A percentile compares a stretch with the other conserved stretches of the same genome.
These are phyloP conservation scores for Drosophila stalkeri DNA, from an alignment of 2,888 invertebrate genomes.

Conservation along the genomic window DNA sequence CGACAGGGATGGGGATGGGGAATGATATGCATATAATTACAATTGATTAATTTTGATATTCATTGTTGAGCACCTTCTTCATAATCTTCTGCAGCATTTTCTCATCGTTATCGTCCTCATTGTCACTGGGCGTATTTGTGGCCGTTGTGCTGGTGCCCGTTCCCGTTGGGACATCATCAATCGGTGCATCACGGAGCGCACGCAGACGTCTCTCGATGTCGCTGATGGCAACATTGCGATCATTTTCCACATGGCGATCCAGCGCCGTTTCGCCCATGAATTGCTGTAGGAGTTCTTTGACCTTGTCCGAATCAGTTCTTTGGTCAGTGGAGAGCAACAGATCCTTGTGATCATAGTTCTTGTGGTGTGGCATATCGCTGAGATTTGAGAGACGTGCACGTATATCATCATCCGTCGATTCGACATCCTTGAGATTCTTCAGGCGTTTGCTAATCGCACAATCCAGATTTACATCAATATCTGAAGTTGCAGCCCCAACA, in stretches of 20 bases:
- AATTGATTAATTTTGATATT: too few species aligned
- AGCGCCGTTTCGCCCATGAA: conserved; percentile 86
- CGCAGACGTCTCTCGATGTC: conserved; percentile 87
- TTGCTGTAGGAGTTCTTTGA: conserved; percentile 89
- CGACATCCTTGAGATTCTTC: conserved; percentile 88
- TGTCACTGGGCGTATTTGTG: conserved; percentile 80
- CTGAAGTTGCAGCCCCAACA: conserved; percentile 25
- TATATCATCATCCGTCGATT: conserved; percentile 88
- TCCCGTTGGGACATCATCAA: conserved; percentile 39
- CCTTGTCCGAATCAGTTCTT: conserved; percentile 90
- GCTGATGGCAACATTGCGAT: conserved; percentile 85
- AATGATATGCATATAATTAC: too few species aligned
- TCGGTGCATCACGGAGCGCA: conserved; percentile 85
- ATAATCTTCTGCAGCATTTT: conserved; percentile 82
- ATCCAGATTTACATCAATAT: conserved; percentile 83
- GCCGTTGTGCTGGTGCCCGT: conserved; percentile 38
- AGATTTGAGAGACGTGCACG: conserved; percentile 88
- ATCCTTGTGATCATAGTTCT: conserved; percentile 82
- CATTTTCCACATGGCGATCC: conserved; percentile 86
- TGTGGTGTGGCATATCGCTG: conserved; percentile 87
- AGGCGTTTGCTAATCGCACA: conserved; percentile 89
- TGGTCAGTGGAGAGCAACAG: conserved; percentile 86
- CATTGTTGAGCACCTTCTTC: conserved; percentile 60
- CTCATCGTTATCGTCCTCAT: conserved; percentile 85
- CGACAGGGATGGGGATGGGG: too few species aligned